Evolutionary conservation across 2,113 vertebrate genomes (phyloP).

Genomic region (Neolamprologus cancellatus): DNA sequence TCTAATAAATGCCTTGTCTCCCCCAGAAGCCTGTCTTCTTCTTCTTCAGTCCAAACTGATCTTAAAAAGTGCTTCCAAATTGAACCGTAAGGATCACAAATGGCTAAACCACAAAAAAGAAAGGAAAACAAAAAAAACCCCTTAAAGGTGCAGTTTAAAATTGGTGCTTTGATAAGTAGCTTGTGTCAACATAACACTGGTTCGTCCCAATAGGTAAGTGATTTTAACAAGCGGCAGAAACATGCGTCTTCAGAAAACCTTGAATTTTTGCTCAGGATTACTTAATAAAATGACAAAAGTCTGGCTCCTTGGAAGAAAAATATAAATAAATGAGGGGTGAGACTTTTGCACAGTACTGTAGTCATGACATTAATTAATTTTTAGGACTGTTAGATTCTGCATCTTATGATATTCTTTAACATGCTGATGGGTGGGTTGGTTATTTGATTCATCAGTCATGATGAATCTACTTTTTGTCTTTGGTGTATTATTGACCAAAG

Average conservation of each 20-base stretch:
- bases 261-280: background rate
- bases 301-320: background rate
- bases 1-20: slow-evolving; percentile 48
- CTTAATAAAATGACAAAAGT: background rate
- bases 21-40: background rate
- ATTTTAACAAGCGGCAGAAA: background rate
- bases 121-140: background rate
- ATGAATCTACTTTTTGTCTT: background rate
- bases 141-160: background rate
- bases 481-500: background rate
- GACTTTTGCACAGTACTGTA: background rate
- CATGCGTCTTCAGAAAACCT: background rate
- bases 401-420: background rate
- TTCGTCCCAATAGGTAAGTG: background rate
- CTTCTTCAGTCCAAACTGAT: background rate
- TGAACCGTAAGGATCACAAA: background rate
- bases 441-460: background rate
- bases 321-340: background rate
- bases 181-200: background rate
- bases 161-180: background rate
- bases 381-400: background rate
- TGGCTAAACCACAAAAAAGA: background rate
- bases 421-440: background rate
- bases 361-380: background rate
- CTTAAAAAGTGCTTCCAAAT: background rate